Evolutionary conservation across 2,888 invertebrate genomes (phyloP).

Genomic region (Mythimna loreyi): DNA sequence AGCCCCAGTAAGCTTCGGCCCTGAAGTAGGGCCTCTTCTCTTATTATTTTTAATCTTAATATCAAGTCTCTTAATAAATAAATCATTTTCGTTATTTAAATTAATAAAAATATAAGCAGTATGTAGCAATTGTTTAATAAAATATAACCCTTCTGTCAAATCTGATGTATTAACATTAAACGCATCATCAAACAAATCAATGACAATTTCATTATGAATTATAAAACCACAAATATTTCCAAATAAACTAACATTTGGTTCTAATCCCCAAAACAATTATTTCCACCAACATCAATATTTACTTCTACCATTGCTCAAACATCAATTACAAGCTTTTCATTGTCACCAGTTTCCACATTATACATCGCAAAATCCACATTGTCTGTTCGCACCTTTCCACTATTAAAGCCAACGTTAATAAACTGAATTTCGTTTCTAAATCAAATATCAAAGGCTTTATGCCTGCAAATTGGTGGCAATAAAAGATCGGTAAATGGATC

Average conservation of each 20-base stretch:
- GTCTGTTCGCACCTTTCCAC: slow-evolving; percentile 55
- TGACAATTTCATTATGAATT: background rate
- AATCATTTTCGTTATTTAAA: too few relatives aligned
- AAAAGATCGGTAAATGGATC: slow-evolving; percentile 63
- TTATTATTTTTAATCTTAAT: background rate
- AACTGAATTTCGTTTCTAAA: slow-evolving; percentile 69
- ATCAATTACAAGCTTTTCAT: slow-evolving; percentile 23
- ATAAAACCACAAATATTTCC: background rate
- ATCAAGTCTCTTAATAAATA: too few relatives aligned
- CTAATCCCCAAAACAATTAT: background rate
- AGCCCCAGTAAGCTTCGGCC: too few relatives aligned
- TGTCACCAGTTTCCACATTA: slow-evolving; percentile 24
- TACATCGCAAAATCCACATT: slow-evolving; percentile 41
- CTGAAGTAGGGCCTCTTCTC: too few relatives aligned
- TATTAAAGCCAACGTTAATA: slow-evolving; percentile 65
- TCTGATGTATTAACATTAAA: too few relatives aligned
- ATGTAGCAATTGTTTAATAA: too few relatives aligned
- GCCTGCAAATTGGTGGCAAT: slow-evolving; percentile 60
- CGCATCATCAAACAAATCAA: too few relatives aligned
- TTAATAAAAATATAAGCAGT: too few relatives aligned
- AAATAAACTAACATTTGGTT: background rate
- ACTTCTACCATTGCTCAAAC: background rate
- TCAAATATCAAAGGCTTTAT: slow-evolving; percentile 71
- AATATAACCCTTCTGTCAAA: too few relatives aligned
- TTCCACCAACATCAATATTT: background rate